Evolutionary conservation across 2,113 vertebrate genomes (phyloP).

Genomic region (Xiphias gladius): DNA sequence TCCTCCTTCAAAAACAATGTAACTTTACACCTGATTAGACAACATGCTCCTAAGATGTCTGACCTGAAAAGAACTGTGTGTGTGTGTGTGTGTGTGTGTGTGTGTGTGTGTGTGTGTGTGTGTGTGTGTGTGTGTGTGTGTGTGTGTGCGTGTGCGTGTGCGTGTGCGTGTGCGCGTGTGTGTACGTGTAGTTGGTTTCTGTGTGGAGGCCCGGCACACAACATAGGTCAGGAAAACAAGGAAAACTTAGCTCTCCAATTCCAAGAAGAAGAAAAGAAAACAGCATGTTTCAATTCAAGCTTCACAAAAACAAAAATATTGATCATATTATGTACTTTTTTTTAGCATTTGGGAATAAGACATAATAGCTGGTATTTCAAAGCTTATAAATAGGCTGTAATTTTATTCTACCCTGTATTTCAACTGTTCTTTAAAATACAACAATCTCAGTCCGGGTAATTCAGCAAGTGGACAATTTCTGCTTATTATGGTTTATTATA

Average conservation of each 20-base stretch:
- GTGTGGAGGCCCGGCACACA: background rate
- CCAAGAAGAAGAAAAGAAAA: constrained; percentile 2
- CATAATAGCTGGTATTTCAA: constrained; percentile 25
- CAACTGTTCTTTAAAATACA: background rate
- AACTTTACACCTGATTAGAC: constrained; percentile 39
- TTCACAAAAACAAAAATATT: constrained; percentile 30
- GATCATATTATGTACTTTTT: constrained; percentile 11
- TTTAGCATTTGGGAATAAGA: background rate
- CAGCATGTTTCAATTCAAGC: constrained; percentile 22
- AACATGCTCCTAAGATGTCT: constrained; percentile 34
- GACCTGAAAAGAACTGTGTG: constrained; percentile 20
- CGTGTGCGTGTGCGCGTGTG: background rate
- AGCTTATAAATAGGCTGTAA: background rate
- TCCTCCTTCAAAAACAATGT: background rate
- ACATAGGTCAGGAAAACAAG: background rate
- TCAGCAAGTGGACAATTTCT: background rate
- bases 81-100: background rate
- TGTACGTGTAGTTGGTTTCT: too few species aligned
- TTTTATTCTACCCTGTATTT: background rate
- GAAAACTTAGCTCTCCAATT: background rate
- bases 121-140: background rate
- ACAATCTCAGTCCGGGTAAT: background rate
- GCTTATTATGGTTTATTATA: constrained; percentile 20
- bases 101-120: background rate
- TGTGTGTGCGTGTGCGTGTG: background rate